Evolutionary conservation across 2,888 invertebrate species (phyloP).

Genomic region (Emesis russula): DNA sequence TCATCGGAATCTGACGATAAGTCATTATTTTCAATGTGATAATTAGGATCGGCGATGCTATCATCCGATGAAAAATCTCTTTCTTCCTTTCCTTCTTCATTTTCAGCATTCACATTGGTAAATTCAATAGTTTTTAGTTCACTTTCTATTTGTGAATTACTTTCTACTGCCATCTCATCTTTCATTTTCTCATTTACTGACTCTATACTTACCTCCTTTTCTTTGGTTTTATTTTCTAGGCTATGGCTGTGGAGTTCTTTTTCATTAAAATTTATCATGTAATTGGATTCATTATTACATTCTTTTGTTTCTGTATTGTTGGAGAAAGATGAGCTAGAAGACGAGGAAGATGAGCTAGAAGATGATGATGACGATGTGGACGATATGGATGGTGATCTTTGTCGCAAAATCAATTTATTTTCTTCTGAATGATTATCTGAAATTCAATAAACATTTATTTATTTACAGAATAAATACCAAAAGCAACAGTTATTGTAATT

Average conservation of each 20-base stretch:
- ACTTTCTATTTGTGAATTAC: constrained; percentile 47
- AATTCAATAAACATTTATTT: constrained; percentile 43
- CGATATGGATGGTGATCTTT: constrained; percentile 43
- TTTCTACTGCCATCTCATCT: constrained; percentile 35
- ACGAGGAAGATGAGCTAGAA: constrained; percentile 30
- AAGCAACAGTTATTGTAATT: too few species aligned
- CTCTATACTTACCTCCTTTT: constrained; percentile 30
- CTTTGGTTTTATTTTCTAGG: constrained; percentile 47
- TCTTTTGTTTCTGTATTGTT: background rate
- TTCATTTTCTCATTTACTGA: constrained; percentile 48
- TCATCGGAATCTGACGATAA: constrained; percentile 44
- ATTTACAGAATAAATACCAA: background rate
- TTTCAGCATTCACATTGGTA: constrained; percentile 49
- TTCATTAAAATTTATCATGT: constrained; percentile 40
- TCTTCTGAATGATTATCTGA: constrained; percentile 43
- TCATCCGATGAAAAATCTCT: constrained; percentile 59
- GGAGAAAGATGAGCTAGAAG: too few species aligned
- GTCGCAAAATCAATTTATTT: constrained; percentile 52
- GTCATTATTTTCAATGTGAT: constrained; percentile 49
- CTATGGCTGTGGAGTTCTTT: constrained; percentile 21
- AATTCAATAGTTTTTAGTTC: constrained; percentile 34
- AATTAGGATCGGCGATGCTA: constrained; percentile 51
- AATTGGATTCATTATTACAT: constrained; percentile 25
- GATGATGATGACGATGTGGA: constrained; percentile 41
- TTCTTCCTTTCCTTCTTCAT: constrained; percentile 48